phyloP scores from a whole-genome alignment of 2,113 vertebrate genomes.

The Urocynchramus pylzowi region DNA sequence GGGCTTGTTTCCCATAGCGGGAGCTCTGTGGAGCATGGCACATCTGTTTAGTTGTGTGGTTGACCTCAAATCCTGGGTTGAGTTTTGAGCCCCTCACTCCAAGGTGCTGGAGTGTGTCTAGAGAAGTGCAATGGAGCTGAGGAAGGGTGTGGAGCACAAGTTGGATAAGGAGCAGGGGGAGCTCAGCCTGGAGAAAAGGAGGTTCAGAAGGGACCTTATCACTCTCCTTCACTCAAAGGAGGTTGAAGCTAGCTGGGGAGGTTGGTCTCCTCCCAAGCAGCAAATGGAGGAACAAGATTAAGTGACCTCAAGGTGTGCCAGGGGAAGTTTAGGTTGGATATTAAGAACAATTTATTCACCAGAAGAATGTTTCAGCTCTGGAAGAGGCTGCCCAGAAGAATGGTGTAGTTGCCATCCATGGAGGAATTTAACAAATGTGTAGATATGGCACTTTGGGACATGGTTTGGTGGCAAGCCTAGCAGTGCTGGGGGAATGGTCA shows the following conservation, averaged over 20 bases:
- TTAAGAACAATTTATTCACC: not conserved
- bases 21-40: not conserved
- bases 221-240: not conserved
- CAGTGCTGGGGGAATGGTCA: not conserved
- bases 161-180: not conserved
- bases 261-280: not conserved
- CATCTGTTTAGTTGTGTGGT: rapidly evolving
- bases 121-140: rapidly evolving
- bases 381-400: not conserved
- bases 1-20: not conserved
- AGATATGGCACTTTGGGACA: not conserved
- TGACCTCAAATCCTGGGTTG: not conserved
- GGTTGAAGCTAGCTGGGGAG: not conserved
- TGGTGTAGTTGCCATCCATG: rapidly evolving
- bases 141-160: not conserved
- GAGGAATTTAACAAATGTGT: not conserved
- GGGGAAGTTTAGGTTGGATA: not conserved
- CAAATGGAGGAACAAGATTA: not conserved
- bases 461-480: not conserved
- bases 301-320: not conserved
- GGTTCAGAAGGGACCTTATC: not conserved
- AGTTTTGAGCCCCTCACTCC: not conserved
- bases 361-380: not conserved
- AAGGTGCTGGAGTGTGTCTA: not conserved
- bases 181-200: not conserved